Percentiles rank a stretch among this genome's conserved stretches.
Conservation (phyloP, 2,888 invertebrate species). For the Aricia artaxerxes region DNA sequence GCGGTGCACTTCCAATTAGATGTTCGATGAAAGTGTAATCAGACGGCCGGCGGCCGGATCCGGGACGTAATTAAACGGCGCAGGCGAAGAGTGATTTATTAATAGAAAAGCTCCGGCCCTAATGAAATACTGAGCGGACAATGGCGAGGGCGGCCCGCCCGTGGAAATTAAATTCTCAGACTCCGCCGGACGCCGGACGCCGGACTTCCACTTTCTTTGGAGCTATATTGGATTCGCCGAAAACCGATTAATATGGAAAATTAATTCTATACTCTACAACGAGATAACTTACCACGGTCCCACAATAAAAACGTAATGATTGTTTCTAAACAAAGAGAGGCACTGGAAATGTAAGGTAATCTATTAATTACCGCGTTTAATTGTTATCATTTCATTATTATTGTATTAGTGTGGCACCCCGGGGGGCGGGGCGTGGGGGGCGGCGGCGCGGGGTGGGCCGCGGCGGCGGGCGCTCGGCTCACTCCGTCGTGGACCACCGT, state of each 20-base stretch:
- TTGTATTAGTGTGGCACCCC: slow-evolving; percentile 77
- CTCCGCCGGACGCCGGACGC: slow-evolving; percentile 56
- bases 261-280: not conserved
- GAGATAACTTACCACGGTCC: not conserved
- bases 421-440: slow-evolving; percentile 56
- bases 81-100: slow-evolving; percentile 80
- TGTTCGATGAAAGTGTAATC: slow-evolving; percentile 81
- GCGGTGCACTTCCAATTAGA: slow-evolving; percentile 75
- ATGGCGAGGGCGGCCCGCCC: slow-evolving; percentile 72
- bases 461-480: slow-evolving; percentile 51
- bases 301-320: not conserved
- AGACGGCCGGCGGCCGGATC: slow-evolving; percentile 77
- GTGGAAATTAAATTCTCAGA: slow-evolving; percentile 79
- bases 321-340: not conserved
- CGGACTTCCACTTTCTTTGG: slow-evolving; percentile 65
- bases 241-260: slow-evolving; percentile 13
- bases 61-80: slow-evolving; percentile 78
- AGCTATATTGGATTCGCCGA: slow-evolving; percentile 35
- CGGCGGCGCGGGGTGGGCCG: slow-evolving; percentile 53
- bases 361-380: slow-evolving; percentile 76
- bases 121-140: slow-evolving; percentile 81
- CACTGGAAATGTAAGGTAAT: slow-evolving; percentile 1
- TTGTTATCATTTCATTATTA: slow-evolving; percentile 80
- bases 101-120: slow-evolving; percentile 80
- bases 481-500: slow-evolving; percentile 63